A percentile compares a stretch with the other conserved stretches of the same genome.
These are phyloP conservation scores for Fragum sueziense DNA, from an alignment of 2,888 invertebrate species.

Conservation along the genomic window DNA sequence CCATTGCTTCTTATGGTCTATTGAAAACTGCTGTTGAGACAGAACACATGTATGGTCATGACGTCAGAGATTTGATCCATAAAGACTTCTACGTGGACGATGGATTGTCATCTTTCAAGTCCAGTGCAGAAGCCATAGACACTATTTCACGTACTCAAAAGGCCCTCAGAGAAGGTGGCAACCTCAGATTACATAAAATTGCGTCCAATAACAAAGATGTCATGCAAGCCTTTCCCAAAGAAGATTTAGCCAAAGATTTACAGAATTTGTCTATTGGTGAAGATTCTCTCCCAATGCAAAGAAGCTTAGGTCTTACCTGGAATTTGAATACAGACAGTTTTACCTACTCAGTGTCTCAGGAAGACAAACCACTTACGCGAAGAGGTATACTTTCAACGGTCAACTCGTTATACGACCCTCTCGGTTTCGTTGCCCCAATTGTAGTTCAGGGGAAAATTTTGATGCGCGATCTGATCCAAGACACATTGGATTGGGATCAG, in stretches of 20 bases:
- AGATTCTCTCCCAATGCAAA: constrained; percentile 42
- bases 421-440: constrained; percentile 58
- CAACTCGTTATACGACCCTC: constrained; percentile 60
- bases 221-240: not conserved
- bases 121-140: constrained; percentile 29
- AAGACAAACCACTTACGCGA: constrained; percentile 46
- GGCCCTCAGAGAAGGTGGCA: constrained; percentile 19
- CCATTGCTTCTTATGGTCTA: constrained; percentile 46
- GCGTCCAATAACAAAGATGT: constrained; percentile 10
- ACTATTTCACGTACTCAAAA: constrained; percentile 53
- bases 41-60: constrained; percentile 9
- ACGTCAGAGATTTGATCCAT: constrained; percentile 35
- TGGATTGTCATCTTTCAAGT: constrained; percentile 46
- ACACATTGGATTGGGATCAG: not conserved
- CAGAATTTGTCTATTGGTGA: constrained; percentile 44
- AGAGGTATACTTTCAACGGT: constrained; percentile 58
- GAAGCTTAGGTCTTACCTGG: constrained; percentile 52
- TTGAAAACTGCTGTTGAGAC: not conserved
- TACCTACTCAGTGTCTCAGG: constrained; percentile 28
- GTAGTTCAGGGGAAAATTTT: constrained; percentile 48
- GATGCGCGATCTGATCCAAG: not conserved
- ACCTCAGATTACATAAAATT: constrained; percentile 21
- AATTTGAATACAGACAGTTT: constrained; percentile 57
- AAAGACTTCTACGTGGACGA: constrained; percentile 65
- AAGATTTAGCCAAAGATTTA: constrained; percentile 57